phyloP scores from a whole-genome alignment of 2,888 invertebrate species.

The Omphaloscelis lunosa region DNA sequence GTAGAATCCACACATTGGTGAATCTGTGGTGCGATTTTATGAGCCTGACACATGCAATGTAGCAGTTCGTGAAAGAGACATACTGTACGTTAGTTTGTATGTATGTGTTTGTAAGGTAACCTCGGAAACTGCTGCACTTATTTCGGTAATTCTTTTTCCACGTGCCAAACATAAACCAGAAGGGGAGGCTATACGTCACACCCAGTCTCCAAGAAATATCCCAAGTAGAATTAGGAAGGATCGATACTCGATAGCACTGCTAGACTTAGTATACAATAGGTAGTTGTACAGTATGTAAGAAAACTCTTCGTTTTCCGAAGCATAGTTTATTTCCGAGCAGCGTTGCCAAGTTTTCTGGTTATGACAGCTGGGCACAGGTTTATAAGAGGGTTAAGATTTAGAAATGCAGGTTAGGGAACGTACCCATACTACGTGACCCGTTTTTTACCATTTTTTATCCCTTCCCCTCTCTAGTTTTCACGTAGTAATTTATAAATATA shows the following conservation, averaged over 20 bases:
- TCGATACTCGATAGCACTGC: conserved; percentile 13
- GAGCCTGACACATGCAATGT: conserved; percentile 20
- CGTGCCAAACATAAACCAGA: not conserved
- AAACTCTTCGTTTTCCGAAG: conserved; percentile 15
- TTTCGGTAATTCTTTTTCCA: not conserved
- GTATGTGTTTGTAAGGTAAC: not conserved
- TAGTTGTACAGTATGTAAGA: not conserved
- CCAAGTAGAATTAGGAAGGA: conserved; percentile 26
- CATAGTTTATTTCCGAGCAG: conserved; percentile 23
- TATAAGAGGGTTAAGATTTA: conserved; percentile 9
- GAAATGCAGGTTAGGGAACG: conserved; percentile 27
- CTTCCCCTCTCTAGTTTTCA: too few species aligned
- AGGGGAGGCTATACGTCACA: not conserved
- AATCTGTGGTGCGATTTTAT: conserved; percentile 42
- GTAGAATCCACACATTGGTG: conserved; percentile 23
- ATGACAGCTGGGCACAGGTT: conserved; percentile 33
- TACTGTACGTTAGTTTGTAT: not conserved
- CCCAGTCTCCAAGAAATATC: not conserved
- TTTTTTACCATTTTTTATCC: too few species aligned
- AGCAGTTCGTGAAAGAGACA: conserved; percentile 29
- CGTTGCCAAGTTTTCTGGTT: conserved; percentile 53
- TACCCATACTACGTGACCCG: too few species aligned
- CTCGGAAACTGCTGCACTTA: conserved; percentile 3
- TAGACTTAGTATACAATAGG: not conserved
- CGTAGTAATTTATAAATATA: too few species aligned